Evolutionary conservation across 2,797 vertebrate genomes (phyloP), one percentile per base, ranked within the genome.

Genomic region (Premnoplex brunnescens): DNA sequence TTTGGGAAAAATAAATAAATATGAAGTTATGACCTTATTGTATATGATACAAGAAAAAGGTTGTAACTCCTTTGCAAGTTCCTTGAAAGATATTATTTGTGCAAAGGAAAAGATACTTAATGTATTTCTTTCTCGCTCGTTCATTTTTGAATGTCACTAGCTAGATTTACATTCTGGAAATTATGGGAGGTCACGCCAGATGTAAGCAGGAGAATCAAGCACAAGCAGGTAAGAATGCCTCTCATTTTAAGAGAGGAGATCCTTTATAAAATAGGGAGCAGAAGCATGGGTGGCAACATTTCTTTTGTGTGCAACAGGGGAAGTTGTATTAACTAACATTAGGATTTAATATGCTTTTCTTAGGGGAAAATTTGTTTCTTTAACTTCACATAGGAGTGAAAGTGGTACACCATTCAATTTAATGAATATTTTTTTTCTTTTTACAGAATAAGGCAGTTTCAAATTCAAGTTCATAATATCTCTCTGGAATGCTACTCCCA

Each of bases 251-350:
- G 49, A 77, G 34, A 64, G 10, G 20, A 68, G 24, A 43, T 77
- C 30, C n/a, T 86, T 85, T 71, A 74, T 54, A 51, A 93, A 94
- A 88, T 34, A 60, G 17, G 36, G 49, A 39, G 12, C 37, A 60
- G 30, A 92, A 76, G 4, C 0, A 0, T 85, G 84, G n/a, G 75
- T 89, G 72, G 54, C 37, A 83, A 26, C 27, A 74, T 80, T 82
- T 74, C 41, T 82, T 60, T 76, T 43, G 28, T 68, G 52, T 43
- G 28, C 32, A 85, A 91, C 27, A 71, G 37, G 21, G 27, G 56
- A 94, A 83, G 60, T 34, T 73, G 68, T 60, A 95, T 96, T 91
- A 95, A 85, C 55, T 79, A 82, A 48, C 16, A 72, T 83, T 82
- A 89, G 32, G n/a, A 56, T 88, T 94, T 89, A 83, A 54, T 77